phyloP scores from a whole-genome alignment of 2,113 vertebrate species.

The Neogobius melanostomus region DNA sequence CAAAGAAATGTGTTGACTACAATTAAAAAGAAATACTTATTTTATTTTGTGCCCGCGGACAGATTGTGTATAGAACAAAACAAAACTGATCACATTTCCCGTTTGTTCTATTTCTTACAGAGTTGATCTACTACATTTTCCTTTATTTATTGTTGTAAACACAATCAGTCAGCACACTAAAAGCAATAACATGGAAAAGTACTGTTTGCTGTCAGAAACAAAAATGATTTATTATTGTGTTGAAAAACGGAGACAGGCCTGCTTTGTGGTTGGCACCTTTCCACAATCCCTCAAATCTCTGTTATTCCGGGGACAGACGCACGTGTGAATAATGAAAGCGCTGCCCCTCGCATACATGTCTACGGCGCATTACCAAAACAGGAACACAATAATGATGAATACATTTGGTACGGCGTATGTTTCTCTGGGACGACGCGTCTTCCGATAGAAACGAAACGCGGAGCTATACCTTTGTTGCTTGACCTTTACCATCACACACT shows the following conservation, averaged over 20 bases:
- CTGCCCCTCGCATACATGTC: conserved; percentile 38
- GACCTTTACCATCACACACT: conserved; percentile 80
- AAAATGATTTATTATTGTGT: conserved; percentile 81
- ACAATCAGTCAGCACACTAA: background rate
- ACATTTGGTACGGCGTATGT: conserved; percentile 55
- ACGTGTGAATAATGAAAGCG: conserved; percentile 59
- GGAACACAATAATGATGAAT: conserved; percentile 72
- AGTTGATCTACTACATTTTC: background rate
- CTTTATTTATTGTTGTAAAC: background rate
- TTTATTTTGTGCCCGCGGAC: too few relatives aligned
- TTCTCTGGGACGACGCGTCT: conserved; percentile 50
- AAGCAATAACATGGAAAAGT: conserved; percentile 23
- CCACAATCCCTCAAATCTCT: conserved; percentile 61
- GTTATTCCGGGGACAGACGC: conserved; percentile 51
- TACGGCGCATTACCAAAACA: conserved; percentile 65
- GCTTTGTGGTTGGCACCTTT: conserved; percentile 21
- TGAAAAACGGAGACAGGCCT: conserved; percentile 55
- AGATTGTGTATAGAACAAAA: too few relatives aligned
- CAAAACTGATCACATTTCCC: too few relatives aligned
- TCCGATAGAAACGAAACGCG: conserved; percentile 58
- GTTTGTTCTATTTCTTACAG: too few relatives aligned
- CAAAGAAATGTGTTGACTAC: too few relatives aligned
- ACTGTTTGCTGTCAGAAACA: conserved; percentile 76
- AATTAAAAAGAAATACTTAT: too few relatives aligned
- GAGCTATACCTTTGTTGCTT: conserved; percentile 68